Conservation (phyloP, 2,113 vertebrate genomes). For the Nothocercus nigrocapillus region DNA sequence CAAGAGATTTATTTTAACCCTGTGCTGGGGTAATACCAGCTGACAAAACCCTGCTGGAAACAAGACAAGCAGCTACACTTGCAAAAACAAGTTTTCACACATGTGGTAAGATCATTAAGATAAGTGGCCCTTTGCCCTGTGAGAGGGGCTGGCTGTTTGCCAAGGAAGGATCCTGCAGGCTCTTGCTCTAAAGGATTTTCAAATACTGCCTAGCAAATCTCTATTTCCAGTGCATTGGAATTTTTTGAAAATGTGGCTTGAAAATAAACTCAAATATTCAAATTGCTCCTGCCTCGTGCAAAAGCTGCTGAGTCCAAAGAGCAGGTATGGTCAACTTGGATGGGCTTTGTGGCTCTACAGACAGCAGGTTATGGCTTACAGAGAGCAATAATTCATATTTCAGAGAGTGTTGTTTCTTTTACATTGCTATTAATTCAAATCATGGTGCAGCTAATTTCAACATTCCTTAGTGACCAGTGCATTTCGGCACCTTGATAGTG, state of each 20-base stretch:
- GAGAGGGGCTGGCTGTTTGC: background rate
- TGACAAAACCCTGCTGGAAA: constrained; percentile 4
- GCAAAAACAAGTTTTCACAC: background rate
- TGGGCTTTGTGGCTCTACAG: background rate
- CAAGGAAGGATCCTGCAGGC: background rate
- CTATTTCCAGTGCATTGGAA: background rate
- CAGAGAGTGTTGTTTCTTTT: background rate
- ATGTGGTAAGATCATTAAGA: background rate
- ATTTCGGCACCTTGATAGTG: background rate
- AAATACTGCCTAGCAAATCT: background rate
- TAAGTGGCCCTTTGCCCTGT: background rate
- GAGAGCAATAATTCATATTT: background rate
- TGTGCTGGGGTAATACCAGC: background rate
- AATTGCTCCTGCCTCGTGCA: background rate
- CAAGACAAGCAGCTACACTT: background rate
- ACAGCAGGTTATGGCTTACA: background rate
- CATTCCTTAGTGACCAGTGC: background rate
- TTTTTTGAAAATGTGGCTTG: background rate
- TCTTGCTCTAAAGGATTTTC: constrained; percentile 6
- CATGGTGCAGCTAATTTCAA: constrained; percentile 13
- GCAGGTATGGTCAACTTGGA: background rate
- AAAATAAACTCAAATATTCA: background rate
- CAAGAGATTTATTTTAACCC: background rate
- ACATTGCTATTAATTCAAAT: constrained; percentile 1
- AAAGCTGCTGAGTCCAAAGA: background rate